A percentile compares a stretch with the other conserved stretches of the same genome.
phyloP scores from a whole-genome alignment of 2,888 invertebrate genomes.

The Polydrusus cervinus region DNA sequence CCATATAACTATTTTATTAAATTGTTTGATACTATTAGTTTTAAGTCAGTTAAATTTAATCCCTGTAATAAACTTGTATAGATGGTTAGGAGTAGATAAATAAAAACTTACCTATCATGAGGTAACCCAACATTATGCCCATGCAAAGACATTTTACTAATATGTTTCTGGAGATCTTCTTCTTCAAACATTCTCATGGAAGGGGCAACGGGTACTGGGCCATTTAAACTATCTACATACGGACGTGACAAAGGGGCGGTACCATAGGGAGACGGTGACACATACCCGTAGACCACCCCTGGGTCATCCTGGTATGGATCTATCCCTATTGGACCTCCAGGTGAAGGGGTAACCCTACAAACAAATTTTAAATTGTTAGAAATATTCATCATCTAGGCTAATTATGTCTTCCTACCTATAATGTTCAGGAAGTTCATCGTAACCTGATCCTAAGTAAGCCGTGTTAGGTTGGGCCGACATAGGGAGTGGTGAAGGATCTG shows the following conservation, averaged over 20 bases:
- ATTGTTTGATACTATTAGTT: too few species aligned
- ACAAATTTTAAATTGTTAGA: background rate
- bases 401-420: constrained; percentile 68
- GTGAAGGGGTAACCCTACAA: constrained; percentile 77
- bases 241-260: constrained; percentile 72
- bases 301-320: constrained; percentile 80
- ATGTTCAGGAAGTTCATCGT: constrained; percentile 77
- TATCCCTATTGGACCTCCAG: constrained; percentile 75
- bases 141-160: constrained; percentile 77
- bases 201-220: constrained; percentile 70
- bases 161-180: constrained; percentile 82
- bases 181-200: constrained; percentile 80
- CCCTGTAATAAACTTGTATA: too few species aligned
- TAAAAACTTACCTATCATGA: constrained; percentile 61
- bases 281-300: constrained; percentile 78
- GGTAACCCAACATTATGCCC: constrained; percentile 69
- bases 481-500: constrained; percentile 74
- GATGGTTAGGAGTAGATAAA: too few species aligned
- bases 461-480: constrained; percentile 68
- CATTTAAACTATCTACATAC: constrained; percentile 74
- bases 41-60: too few species aligned
- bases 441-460: constrained; percentile 78
- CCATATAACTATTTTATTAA: too few species aligned
- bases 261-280: constrained; percentile 78
- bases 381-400: background rate